A percentile compares a stretch with the other conserved stretches of the same genome.
phyloP scores from a whole-genome alignment of 2,888 invertebrate genomes.

The Diarsia mendica region DNA sequence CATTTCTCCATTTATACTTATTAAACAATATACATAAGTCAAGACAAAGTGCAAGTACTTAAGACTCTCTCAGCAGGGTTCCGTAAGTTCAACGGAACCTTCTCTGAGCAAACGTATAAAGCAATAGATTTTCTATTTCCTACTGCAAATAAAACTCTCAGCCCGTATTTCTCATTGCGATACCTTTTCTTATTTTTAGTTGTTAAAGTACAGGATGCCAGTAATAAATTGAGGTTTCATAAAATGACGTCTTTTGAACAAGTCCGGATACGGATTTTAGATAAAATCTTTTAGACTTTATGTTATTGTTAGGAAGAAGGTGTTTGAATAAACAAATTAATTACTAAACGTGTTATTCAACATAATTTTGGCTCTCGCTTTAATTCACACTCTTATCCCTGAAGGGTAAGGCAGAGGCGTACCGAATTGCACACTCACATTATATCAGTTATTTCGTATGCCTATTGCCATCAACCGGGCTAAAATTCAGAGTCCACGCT shows the following conservation, averaged over 20 bases:
- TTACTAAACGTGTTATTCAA: not conserved
- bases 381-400: not conserved
- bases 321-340: not conserved
- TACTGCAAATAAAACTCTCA: conserved; percentile 54
- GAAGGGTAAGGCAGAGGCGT: not conserved
- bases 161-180: conserved; percentile 41
- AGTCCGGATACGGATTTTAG: not conserved
- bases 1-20: conserved; percentile 11
- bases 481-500: not conserved
- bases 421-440: not conserved
- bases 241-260: conserved; percentile 22
- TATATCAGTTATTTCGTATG: not conserved
- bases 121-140: conserved; percentile 60
- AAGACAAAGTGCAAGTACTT: conserved; percentile 1
- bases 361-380: no score
- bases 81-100: conserved; percentile 11
- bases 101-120: conserved; percentile 26
- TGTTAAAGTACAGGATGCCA: conserved; percentile 22
- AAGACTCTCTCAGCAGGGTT: conserved; percentile 16
- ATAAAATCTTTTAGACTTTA: conserved; percentile 4
- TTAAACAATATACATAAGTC: conserved; percentile 8
- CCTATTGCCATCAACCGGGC: not conserved
- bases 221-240: conserved; percentile 46
- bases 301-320: not conserved
- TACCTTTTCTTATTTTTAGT: conserved; percentile 47